Base-by-base conservation (phyloP, 1,140 invertebrate species). In the Pachyrhynchus sulphureomaculatus region DNA sequence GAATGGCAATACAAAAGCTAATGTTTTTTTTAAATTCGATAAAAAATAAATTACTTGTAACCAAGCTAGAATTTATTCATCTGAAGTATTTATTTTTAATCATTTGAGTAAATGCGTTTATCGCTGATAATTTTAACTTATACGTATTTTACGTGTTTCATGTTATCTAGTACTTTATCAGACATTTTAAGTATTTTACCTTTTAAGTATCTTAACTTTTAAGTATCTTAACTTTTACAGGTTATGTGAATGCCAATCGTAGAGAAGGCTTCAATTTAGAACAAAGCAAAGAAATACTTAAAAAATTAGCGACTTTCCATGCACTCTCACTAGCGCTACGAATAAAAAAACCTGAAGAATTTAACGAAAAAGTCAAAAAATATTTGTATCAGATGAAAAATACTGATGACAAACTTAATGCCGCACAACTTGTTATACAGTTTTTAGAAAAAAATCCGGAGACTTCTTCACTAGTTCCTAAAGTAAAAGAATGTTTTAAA, bases 221-320 rank as follows among this genome's bases (percentile, higher is more conserved):
- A n/a, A n/a, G n/a, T n/a, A 36, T 3, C 23, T 37, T 21, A 49
- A 9, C 24, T 39, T 13, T 63, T 63, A 33, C 23, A 63, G 61
- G 62, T 4, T 84, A 75, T 52, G 77, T 73, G 17, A 73, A 69
- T 0, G 75, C 71, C 0, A 71, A 81, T 24, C 75, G 82, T 26
- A 62, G 62, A 23, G 34, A 54, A 1, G 75, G 81, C 2, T 76
- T 80, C 20, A 78, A 82, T 59, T 29, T 80, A 5, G 70, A 2
- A 77, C 82, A 32, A 73, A 78, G 0, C 69, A 69, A 39, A 41
- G 78, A 6, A 73, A 78, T 0, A 56, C 81, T n/a, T 12, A 67
- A 73, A 21, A 68, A 75, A 2, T 29, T 84, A 56, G 83, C 82
- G 0, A 71, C 71, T 34, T 82, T 81, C 55, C 83, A 84, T 53